Evolutionary conservation across 1,140 invertebrate genomes (phyloP), one percentile per base, ranked within the genome.

Genomic region (Scaptomyza pallida): DNA sequence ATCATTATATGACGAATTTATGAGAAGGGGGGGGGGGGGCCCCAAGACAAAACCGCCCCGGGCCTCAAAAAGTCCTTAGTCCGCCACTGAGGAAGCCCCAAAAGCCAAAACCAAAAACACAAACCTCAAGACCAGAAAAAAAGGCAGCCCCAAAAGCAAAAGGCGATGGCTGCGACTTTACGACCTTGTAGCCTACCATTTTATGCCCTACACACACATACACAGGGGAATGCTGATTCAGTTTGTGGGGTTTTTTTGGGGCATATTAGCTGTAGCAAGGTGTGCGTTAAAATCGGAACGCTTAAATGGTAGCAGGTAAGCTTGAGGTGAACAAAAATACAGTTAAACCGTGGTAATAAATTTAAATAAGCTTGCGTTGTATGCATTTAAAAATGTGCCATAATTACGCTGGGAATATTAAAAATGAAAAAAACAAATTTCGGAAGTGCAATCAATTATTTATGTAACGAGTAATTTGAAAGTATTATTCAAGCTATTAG

Each of bases 121-220:
- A 33, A 21, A 63, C 23, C 26, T 8, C 26, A 30, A 5, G 15
- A 47, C 15, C 17, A 51, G 19, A 19, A 19, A 40, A 60, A 48
- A n/a, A n/a, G n/a, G n/a, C n/a, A n/a, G n/a, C n/a, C n/a, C 19
- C 44, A 30, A 43, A 51, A 62, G 59, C 35, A 55, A 57, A 65
- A 57, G 52, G 61, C 19, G 15, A n/a, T 55, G n/a, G 33, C 13
- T 16, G 50, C 51, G 43, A 64, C 43, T 64, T 65, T 57, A 65
- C 33, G 62, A 65, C 54, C 62, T 15, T 56, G 62, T 65, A 45
- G 30, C 21, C 45, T 26, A 41, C 13, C 44, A 65, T 57, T 65
- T 65, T 65, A 65, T 65, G 62, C 62, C 12, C 33, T 30, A 26
- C 44, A 4, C 23, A 26, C 23, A 21, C 21, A 26, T 1, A 26